Base-by-base conservation (phyloP, 2,888 invertebrate species). In the Colletes collaris region DNA sequence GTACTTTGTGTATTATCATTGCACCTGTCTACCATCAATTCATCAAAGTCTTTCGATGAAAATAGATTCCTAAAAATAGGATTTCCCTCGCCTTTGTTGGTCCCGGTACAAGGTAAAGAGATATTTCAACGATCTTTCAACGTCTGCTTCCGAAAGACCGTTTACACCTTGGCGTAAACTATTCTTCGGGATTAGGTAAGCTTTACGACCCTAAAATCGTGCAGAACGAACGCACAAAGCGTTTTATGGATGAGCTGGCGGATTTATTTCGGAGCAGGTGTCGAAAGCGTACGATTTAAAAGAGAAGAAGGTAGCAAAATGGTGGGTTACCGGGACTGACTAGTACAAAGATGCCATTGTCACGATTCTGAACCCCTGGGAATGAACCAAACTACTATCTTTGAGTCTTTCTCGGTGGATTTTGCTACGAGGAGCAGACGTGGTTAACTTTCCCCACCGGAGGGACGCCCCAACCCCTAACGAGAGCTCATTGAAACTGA, bases 301-400 rank as follows among this genome's bases (percentile, higher is more conserved):
- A 46, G 56, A 27, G 4, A 40, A 40, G 40, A 40, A 69, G 46
- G 40, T 40, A 44, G n/a, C 13, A n/a, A 37, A 40, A 35, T 11
- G 40, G 40, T 11, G 7, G 19, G 56, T 49, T n/a, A 35, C 40
- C 13, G 19, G 19, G 35, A 19, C 13, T 16, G 35, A 11, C 27
- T 50, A 13, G 8, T 62, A 49, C 65, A 65, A 67, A 19, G 40
- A 16, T 66, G 70, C 79, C 81, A 83, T 90, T 90, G 89, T 89
- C 62, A 81, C 77, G 87, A 87, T 88, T 89, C 88, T 83, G 50
- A 8, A 44, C 74, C 72, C 76, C 35, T 27, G 46, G 52, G 44
- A 52, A 44, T 8, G 27, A 1, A 56, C 60, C 27, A 10, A 62
- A 73, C 49, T 56, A 59, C 68, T 50, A 58, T 63, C 67, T 37